Evolutionary conservation across 2,797 vertebrate genomes (phyloP).

Genomic region (Dendrocincla fuliginosa): DNA sequence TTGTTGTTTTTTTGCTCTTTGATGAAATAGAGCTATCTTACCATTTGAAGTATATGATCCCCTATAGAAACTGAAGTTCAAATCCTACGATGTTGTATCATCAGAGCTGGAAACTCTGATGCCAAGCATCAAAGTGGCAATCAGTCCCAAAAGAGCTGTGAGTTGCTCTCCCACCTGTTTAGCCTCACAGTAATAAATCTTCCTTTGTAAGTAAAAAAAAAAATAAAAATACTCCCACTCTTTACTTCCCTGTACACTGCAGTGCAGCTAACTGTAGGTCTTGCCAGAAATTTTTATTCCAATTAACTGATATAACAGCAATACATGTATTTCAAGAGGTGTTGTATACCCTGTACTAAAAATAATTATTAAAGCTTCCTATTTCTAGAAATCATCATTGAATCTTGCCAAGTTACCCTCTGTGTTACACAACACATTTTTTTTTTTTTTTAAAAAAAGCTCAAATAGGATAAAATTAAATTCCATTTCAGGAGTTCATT

Average conservation of each 20-base stretch:
- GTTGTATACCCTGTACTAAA: background rate
- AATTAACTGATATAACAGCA: background rate
- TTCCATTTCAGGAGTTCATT: background rate
- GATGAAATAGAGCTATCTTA: background rate
- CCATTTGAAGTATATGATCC: background rate
- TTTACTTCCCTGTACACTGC: background rate
- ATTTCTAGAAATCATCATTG: background rate
- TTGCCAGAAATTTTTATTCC: slow-evolving; percentile 6
- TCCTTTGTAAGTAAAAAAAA: background rate
- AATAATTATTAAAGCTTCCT: background rate
- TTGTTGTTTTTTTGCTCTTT: background rate
- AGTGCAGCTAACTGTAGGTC: background rate
- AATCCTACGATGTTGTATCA: background rate
- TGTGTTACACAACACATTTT: background rate
- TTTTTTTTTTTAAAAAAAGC: too few species aligned
- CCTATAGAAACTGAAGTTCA: background rate
- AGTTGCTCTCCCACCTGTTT: slow-evolving; percentile 14
- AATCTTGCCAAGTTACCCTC: background rate
- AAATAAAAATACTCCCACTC: background rate
- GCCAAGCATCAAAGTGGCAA: slow-evolving; percentile 17
- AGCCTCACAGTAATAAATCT: background rate
- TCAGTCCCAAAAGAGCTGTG: background rate
- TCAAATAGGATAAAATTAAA: background rate
- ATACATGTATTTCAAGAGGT: slow-evolving; percentile 28
- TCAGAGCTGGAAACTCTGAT: background rate